A percentile compares a stretch with the other conserved stretches of the same genome.
These are phyloP conservation scores for Pangasius djambal DNA, from an alignment of 2,797 vertebrate species.

Conservation along the genomic window DNA sequence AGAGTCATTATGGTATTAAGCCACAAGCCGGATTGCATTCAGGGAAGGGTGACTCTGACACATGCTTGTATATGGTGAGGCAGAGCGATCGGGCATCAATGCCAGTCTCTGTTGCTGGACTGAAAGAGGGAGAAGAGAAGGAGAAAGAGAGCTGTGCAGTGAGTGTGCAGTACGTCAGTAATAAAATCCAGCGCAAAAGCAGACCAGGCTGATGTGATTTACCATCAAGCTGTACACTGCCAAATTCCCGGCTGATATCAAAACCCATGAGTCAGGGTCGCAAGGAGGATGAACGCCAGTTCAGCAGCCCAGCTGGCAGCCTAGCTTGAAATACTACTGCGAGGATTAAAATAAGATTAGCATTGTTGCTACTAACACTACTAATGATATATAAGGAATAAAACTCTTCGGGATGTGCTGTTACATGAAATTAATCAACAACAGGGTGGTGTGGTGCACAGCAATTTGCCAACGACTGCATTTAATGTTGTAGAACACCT, in stretches of 20 bases:
- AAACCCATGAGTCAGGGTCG: slow-evolving; percentile 46
- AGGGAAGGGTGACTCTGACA: slow-evolving; percentile 65
- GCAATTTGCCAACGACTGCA: background rate
- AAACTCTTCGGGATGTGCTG: background rate
- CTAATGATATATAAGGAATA: background rate
- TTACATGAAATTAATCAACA: background rate
- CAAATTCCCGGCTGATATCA: slow-evolving; percentile 52
- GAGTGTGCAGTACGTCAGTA: slow-evolving; percentile 22
- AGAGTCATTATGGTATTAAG: slow-evolving; percentile 71
- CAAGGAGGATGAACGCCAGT: slow-evolving; percentile 22
- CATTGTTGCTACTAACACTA: background rate
- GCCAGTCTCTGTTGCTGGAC: slow-evolving; percentile 54
- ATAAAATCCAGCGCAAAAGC: slow-evolving; percentile 24
- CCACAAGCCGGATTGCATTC: slow-evolving; percentile 60
- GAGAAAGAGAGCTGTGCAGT: slow-evolving; percentile 16
- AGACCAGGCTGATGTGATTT: slow-evolving; percentile 46
- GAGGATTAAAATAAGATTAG: background rate
- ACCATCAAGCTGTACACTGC: slow-evolving; percentile 33
- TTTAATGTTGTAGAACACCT: background rate
- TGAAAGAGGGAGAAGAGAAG: slow-evolving; percentile 33
- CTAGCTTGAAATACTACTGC: background rate
- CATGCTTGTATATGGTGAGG: slow-evolving; percentile 58
- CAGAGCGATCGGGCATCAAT: slow-evolving; percentile 60
- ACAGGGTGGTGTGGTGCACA: background rate
- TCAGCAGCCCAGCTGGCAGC: background rate